Conservation (phyloP, 2,888 invertebrate species). For the Rutpela maculata region DNA sequence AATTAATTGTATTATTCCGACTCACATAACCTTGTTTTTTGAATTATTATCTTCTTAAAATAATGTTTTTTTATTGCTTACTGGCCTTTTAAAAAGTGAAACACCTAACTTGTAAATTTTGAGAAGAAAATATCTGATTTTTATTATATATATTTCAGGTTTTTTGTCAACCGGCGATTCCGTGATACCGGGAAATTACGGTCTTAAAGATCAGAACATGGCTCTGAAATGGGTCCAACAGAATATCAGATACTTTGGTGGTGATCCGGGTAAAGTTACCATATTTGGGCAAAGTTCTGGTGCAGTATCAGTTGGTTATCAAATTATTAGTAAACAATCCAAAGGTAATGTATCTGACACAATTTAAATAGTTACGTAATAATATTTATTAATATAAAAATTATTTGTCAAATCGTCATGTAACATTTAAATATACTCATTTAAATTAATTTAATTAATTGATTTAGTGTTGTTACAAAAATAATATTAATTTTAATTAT, state of each 20-base stretch:
- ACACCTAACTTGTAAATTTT: too few species aligned
- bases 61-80: neutral
- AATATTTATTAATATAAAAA: too few species aligned
- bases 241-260: constrained; percentile 61
- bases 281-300: constrained; percentile 63
- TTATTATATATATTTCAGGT: constrained; percentile 44
- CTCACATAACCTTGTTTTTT: neutral
- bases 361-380: too few species aligned
- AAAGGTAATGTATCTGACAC: neutral
- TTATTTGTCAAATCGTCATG: too few species aligned
- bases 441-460: too few species aligned
- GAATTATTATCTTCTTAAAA: neutral
- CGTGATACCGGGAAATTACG: constrained; percentile 60
- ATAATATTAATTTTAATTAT: too few species aligned
- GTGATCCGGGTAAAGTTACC: constrained; percentile 58
- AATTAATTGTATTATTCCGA: too few species aligned
- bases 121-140: too few species aligned
- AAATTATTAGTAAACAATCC: constrained; percentile 23
- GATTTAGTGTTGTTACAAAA: too few species aligned
- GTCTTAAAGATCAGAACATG: constrained; percentile 61
- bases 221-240: constrained; percentile 58
- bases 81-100: too few species aligned
- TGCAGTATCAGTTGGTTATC: constrained; percentile 59
- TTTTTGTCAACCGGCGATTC: constrained; percentile 61
- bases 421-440: too few species aligned